Conservation (phyloP, 2,888 invertebrate species). For the Timandra comae region DNA sequence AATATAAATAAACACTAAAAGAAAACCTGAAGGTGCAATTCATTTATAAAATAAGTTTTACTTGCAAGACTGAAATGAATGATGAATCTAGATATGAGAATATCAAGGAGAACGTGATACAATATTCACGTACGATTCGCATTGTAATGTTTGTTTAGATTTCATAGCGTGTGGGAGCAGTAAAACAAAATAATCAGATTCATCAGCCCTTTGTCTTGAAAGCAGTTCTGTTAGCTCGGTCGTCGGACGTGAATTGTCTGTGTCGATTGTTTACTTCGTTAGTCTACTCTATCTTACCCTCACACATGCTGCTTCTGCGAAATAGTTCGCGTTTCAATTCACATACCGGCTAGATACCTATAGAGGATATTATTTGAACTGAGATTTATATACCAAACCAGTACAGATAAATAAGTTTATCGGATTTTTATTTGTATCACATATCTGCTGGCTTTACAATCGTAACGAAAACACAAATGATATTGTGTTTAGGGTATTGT, state of each 20-base stretch:
- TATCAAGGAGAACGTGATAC: not conserved
- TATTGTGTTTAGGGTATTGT: too few relatives aligned
- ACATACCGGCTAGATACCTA: slow-evolving; percentile 29
- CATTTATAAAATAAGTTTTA: too few relatives aligned
- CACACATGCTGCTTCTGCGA: slow-evolving; percentile 44
- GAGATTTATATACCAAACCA: too few relatives aligned
- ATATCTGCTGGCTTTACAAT: too few relatives aligned
- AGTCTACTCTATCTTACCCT: slow-evolving; percentile 52
- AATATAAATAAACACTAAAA: too few relatives aligned
- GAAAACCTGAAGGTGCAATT: too few relatives aligned
- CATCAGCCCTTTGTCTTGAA: slow-evolving; percentile 60
- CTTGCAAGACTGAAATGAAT: too few relatives aligned
- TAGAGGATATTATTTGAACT: slow-evolving; percentile 4
- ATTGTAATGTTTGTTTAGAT: slow-evolving; percentile 36
- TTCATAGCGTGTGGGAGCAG: slow-evolving; percentile 37
- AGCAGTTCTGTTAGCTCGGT: slow-evolving; percentile 41
- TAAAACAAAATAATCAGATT: slow-evolving; percentile 60
- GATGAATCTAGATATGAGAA: not conserved
- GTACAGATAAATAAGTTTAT: too few relatives aligned
- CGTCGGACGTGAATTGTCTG: slow-evolving; percentile 54
- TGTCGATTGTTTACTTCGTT: slow-evolving; percentile 73
- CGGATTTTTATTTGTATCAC: too few relatives aligned
- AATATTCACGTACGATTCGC: slow-evolving; percentile 21
- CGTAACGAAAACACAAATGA: too few relatives aligned
- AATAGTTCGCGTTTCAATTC: slow-evolving; percentile 40